Evolutionary conservation across 1,140 invertebrate species (phyloP), one percentile per base, ranked within the genome.

Genomic region (Bombus pascuorum): DNA sequence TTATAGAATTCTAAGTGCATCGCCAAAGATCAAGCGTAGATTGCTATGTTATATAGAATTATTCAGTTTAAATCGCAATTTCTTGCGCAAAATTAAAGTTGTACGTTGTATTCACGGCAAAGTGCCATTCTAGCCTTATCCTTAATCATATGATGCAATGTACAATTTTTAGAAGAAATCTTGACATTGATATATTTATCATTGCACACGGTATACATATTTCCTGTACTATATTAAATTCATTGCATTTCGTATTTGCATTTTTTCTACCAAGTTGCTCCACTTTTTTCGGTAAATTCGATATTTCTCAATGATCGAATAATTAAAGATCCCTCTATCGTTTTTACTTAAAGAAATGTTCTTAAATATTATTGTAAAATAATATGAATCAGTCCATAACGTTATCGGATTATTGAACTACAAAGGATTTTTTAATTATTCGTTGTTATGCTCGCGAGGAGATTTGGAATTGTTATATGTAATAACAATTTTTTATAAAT

Each of bases 81-180:
- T 28, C 68, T 71, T 72, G 66, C 34, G 68, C 47, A 81, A 72
- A 81, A 81, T 78, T 66, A 66, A 68, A 68, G 25, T 53, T 39
- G 39, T 22, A 15, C 72, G 32, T 5, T 25, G 39, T 25, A 5
- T 34, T 22, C 72, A 76, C 81, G 73, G 81, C 73, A 68, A 65
- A 57, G 28, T 76, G 73, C 73, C 73, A 83, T 77, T 83, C 72
- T 65, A 34, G 70, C 57, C 37, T 82, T 76, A 75, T 74, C 81
- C 72, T 62, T 76, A 77, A 83, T 83, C 81, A 34, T 37, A 34
- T 77, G 81, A 76, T 13, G 73, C 73, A 76, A 77, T 28, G 28
- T 5, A 44, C 32, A 66, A 62, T 44, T 32, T 74, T 73, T 53
- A 34, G 44, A 70, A 53, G 78, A 70, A 80, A 80, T 18, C 65